These are phyloP conservation scores for Orthosia gracilis DNA, from an alignment of 2,888 invertebrate genomes.

Conservation along the genomic window DNA sequence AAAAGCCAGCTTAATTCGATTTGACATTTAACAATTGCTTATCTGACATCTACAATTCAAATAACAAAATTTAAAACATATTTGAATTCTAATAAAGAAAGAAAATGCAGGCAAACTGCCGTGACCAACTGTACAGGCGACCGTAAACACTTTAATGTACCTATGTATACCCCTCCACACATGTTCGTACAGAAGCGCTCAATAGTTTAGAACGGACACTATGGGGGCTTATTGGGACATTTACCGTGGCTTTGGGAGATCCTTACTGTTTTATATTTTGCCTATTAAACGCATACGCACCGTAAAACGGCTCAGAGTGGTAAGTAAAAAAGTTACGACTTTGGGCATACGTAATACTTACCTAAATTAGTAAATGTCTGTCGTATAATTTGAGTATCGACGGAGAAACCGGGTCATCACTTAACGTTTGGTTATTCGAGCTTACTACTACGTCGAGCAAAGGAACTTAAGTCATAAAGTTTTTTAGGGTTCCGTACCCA, in stretches of 20 bases:
- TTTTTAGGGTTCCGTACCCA: too few species aligned
- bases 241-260: slow-evolving; percentile 53
- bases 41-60: too few species aligned
- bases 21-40: too few species aligned
- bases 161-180: slow-evolving; percentile 54
- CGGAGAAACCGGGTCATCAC: background rate
- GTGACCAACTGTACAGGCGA: slow-evolving; percentile 56
- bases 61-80: too few species aligned
- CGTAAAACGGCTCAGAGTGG: slow-evolving; percentile 48
- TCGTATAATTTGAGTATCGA: slow-evolving; percentile 26
- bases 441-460: too few species aligned
- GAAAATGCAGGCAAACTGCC: slow-evolving; percentile 3
- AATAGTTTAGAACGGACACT: slow-evolving; percentile 65
- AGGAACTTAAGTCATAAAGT: too few species aligned
- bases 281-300: slow-evolving; percentile 57
- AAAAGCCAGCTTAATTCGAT: too few species aligned
- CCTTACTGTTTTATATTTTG: slow-evolving; percentile 61
- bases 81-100: too few species aligned
- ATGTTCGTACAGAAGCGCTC: slow-evolving; percentile 53
- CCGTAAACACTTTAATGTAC: slow-evolving; percentile 69
- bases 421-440: too few species aligned
- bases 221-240: slow-evolving; percentile 64
- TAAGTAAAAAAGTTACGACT: slow-evolving; percentile 62
- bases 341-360: slow-evolving; percentile 25
- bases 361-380: slow-evolving; percentile 15